Evolutionary conservation across 2,113 vertebrate species (phyloP), one percentile per base, ranked within the genome.

Genomic region (Pelobates fuscus): DNA sequence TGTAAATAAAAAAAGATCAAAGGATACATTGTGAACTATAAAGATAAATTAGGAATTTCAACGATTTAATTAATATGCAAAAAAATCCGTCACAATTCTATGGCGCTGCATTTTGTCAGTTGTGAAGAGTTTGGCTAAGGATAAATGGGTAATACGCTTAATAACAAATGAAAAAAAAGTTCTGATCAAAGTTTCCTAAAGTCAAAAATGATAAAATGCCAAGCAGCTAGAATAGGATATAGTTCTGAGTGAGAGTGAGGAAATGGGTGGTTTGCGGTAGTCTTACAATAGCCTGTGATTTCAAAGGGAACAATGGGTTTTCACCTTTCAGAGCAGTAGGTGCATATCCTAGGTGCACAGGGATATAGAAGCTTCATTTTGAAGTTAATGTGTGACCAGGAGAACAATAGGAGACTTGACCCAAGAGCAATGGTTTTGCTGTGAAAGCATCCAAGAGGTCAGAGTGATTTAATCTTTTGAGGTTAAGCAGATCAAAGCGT

Each of bases 401-500:
- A 80, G 87, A 82, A 92, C 89, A 91, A 92, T 89, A 84, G 83
- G 70, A 83, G 80, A 86, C 73, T 83, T 86, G 87, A 91, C 89
- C 88, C 85, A 78, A 88, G 82, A 77, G 0, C 26, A 69, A 80
- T 67, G 68, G 85, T 84, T 82, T 82, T 83, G 80, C 78, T 83
- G 85, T 60, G 78, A 77, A 86, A 88, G 84, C 86, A 84, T 1
- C 80, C 83, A 75, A 26, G 80, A 79, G 91, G 91, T 93, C 90
- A 90, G 83, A 77, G 70, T 77, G 43, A 81, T 84, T 85, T 90
- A 87, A 90, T 88, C 92, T 89, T 84, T 85, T 37, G 78, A 84
- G 89, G 90, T 91, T 89, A 89, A 89, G 87, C 77, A 90, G 86
- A 92, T 93, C 89, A 92, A 92, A 93, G 88, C 49, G 79, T 80